These are phyloP conservation scores for Coelinius sp. DNA, from an alignment of 2,888 invertebrate species.

Conservation along the genomic window DNA sequence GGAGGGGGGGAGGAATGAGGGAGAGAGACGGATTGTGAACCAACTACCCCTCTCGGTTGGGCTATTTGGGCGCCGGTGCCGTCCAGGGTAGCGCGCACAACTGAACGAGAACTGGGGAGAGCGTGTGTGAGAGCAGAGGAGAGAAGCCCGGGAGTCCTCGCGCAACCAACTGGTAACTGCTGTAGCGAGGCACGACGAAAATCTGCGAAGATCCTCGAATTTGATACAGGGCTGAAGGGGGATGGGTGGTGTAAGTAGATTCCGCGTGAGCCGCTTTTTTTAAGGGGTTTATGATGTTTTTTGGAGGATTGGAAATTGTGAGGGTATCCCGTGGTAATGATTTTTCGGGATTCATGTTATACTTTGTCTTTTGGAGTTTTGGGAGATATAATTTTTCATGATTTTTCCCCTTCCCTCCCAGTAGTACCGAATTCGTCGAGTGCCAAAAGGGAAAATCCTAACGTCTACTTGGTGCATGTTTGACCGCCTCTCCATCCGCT, in stretches of 20 bases:
- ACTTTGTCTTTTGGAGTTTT: no score
- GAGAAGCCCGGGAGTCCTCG: slow-evolving; percentile 57
- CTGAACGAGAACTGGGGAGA: slow-evolving; percentile 57
- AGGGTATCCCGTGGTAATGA: no score
- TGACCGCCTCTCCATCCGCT: not conserved
- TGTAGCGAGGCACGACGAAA: slow-evolving; percentile 62
- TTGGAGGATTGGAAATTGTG: no score
- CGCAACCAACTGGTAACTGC: slow-evolving; percentile 11
- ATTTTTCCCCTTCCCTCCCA: no score
- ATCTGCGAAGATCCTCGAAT: slow-evolving; percentile 66
- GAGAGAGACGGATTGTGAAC: slow-evolving; percentile 18
- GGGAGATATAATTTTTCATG: no score
- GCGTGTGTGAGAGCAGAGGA: slow-evolving; percentile 47
- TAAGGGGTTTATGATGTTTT: no score
- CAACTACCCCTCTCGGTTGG: slow-evolving; percentile 30
- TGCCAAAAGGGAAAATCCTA: not conserved
- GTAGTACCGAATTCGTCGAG: no score
- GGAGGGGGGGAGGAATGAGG: slow-evolving; percentile 19
- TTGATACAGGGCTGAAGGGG: slow-evolving; percentile 59
- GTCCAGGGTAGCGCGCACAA: slow-evolving; percentile 64
- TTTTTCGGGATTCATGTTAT: no score
- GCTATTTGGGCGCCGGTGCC: slow-evolving; percentile 57
- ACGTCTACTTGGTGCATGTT: not conserved
- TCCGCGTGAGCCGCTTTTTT: not conserved
- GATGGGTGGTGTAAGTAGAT: not conserved